Base-by-base conservation (phyloP, 2,113 vertebrate genomes). In the Gymnorhina tibicen region DNA sequence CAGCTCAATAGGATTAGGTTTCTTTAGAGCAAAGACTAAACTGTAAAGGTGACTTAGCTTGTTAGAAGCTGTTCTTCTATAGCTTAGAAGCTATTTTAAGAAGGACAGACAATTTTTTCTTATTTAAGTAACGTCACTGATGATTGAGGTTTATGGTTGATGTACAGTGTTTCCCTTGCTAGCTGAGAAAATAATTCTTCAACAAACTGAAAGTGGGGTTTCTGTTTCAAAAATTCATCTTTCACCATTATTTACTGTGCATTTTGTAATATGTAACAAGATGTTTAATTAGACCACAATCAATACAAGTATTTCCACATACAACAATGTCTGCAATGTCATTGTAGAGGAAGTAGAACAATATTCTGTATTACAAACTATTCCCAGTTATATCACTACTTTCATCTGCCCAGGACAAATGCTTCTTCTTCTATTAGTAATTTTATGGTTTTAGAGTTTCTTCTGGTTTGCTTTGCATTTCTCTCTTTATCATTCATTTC, bases 301-400 rank as follows among this genome's bases (percentile, higher is more conserved):
- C 53, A 79, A 33, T 75, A 85, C 10, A n/a, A 53, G 19, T 16
- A 33, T 53, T 90, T 87, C 30, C 24, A 75, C 7, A 11, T 47
- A 68, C 2, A 73, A 11, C 5, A 49, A 37, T 26, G 44, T 64
- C 87, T 93, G 47, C 32, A 88, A 85, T 52, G 33, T 80, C 75
- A 91, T 75, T 28, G 5, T 26, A 95, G 35, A 78, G 27, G 42
- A 85, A 93, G 75, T 12, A 93, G 90, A 93, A 93, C 37, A 56
- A 91, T 70, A 82, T 60, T 91, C 63, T 85, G 8, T 66, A 78
- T 93, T 92, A 83, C 49, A 76, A 92, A 96, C 69, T 87, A 68
- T 42, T 74, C 41, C 81, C 28, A 84, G 35, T 85, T 96, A 69
- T 63, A 96, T 68, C 87, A 93, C 63, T 95, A 28, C 60, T 89